phyloP scores from a whole-genome alignment of 2,797 vertebrate genomes.

The Typhlichthys subterraneus region DNA sequence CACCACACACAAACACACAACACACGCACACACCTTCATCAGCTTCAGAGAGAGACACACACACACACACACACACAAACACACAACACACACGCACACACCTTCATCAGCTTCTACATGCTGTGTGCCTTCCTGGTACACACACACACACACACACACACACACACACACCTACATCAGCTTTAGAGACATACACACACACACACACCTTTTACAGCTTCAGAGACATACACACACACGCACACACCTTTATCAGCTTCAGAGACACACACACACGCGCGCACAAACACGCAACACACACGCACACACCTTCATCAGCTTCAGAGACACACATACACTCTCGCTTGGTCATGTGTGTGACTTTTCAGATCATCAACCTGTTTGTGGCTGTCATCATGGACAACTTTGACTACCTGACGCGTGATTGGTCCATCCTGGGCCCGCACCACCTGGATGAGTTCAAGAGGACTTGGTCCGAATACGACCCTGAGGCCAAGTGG shows the following conservation, averaged over 20 bases:
- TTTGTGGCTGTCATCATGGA: slow-evolving; percentile 99
- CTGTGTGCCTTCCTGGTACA: slow-evolving; percentile 96
- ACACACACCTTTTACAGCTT: too few relatives aligned
- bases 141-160: too few relatives aligned
- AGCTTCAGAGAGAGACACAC: not conserved
- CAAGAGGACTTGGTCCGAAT: slow-evolving; percentile 99
- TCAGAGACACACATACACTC: too few relatives aligned
- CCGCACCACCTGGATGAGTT: slow-evolving; percentile 98
- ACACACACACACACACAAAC: not conserved
- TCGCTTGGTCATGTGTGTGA: slow-evolving; percentile 4
- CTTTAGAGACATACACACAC: too few relatives aligned
- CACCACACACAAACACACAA: too few relatives aligned
- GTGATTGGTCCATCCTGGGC: slow-evolving; percentile 98
- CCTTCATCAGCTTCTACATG: slow-evolving; percentile 95
- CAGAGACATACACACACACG: not conserved
- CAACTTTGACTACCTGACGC: slow-evolving; percentile 98
- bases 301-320: not conserved
- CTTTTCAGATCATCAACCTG: slow-evolving; percentile 93
- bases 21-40: too few relatives aligned
- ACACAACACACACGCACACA: too few relatives aligned
- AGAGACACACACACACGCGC: not conserved
- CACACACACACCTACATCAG: too few relatives aligned
- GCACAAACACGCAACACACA: slow-evolving; percentile 1
- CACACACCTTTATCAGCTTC: too few relatives aligned
- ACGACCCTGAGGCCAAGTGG: slow-evolving; percentile 98